Evolutionary conservation across 2,797 vertebrate species (phyloP).

Genomic region (Forpus xanthops): DNA sequence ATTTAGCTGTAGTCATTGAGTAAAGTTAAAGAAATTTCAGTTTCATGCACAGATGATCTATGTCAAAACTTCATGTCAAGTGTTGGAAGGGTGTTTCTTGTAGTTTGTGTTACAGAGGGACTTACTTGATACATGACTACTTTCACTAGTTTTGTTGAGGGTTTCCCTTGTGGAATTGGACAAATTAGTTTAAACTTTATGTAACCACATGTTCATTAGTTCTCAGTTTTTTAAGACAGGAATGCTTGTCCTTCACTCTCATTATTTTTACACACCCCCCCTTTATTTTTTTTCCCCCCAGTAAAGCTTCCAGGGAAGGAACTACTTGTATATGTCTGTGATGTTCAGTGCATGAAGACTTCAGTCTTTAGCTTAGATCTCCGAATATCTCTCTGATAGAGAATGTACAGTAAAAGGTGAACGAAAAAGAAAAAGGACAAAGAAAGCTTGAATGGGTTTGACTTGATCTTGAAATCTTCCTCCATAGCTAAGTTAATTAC

Average conservation of each 20-base stretch:
- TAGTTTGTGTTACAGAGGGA: background rate
- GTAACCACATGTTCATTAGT: background rate
- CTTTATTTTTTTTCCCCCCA: background rate
- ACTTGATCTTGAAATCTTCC: background rate
- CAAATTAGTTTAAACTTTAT: background rate
- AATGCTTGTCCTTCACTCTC: background rate
- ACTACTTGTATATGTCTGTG: background rate
- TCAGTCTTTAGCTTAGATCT: background rate
- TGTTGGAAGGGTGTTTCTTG: background rate
- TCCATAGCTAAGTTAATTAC: background rate
- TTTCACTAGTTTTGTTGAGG: background rate
- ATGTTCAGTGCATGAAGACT: background rate
- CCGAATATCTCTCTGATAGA: background rate
- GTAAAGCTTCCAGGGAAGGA: background rate
- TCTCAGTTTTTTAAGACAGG: background rate
- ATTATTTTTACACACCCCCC: too few species aligned
- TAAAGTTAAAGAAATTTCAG: background rate
- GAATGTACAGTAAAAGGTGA: background rate
- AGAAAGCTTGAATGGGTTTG: background rate
- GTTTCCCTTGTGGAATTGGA: background rate
- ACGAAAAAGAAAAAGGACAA: background rate
- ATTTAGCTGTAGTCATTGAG: background rate
- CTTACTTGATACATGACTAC: background rate
- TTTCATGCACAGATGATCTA: background rate
- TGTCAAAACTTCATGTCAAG: background rate